Conservation (phyloP, 2,797 vertebrate species). For the Malurus leucopterus region DNA sequence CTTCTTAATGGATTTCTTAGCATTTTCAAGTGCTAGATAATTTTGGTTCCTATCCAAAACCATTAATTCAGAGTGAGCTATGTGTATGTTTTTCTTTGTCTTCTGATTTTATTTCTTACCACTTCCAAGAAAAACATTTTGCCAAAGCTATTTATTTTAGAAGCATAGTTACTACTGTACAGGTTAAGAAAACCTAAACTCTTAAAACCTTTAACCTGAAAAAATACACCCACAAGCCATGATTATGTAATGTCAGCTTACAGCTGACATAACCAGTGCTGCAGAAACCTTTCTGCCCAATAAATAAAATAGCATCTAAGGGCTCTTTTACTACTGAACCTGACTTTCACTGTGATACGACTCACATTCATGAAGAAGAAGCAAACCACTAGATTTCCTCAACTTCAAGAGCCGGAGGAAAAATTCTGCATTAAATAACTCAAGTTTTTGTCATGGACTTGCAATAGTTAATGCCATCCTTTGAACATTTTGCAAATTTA, state of each 20-base stretch:
- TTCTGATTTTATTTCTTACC: background rate
- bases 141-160: background rate
- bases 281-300: background rate
- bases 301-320: background rate
- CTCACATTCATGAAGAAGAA: background rate
- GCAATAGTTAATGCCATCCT: background rate
- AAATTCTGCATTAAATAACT: background rate
- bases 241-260: background rate
- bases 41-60: constrained; percentile 7
- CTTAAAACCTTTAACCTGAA: background rate
- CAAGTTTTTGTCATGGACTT: background rate
- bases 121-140: background rate
- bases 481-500: background rate
- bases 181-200: background rate
- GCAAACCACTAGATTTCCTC: background rate
- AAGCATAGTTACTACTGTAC: background rate
- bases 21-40: background rate
- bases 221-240: background rate
- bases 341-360: background rate
- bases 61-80: background rate
- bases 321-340: background rate
- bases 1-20: background rate
- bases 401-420: background rate
- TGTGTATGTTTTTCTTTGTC: background rate
- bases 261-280: background rate